A percentile compares a stretch with the other conserved stretches of the same genome.
Conservation (phyloP, 2,797 vertebrate genomes). For the Ctenochaetus hawaiiensis region DNA sequence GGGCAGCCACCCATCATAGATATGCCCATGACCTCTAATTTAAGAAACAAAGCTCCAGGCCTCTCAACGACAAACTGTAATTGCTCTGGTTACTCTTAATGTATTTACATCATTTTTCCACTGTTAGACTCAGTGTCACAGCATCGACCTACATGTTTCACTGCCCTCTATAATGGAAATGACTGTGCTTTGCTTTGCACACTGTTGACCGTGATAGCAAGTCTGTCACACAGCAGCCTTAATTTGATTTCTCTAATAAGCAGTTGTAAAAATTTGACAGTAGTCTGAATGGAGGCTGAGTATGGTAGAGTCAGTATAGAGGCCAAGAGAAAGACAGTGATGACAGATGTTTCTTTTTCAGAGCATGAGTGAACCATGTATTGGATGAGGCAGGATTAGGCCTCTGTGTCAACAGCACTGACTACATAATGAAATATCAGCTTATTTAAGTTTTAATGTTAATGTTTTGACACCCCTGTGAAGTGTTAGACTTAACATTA, state of each 20-base stretch:
- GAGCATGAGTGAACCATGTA: too few relatives aligned
- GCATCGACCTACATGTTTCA: constrained; percentile 9
- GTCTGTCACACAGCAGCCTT: constrained; percentile 5
- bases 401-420: too few relatives aligned
- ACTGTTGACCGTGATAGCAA: not conserved
- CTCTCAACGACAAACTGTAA: constrained; percentile 38
- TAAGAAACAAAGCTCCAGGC: constrained; percentile 56
- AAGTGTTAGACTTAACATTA: too few relatives aligned
- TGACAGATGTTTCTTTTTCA: too few relatives aligned
- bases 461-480: too few relatives aligned
- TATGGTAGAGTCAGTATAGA: constrained; percentile 23
- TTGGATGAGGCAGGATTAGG: too few relatives aligned
- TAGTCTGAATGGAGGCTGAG: constrained; percentile 12
- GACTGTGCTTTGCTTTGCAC: constrained; percentile 19
- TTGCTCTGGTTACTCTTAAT: constrained; percentile 30
- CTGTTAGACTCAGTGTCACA: constrained; percentile 4
- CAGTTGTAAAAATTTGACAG: too few relatives aligned
- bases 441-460: too few relatives aligned
- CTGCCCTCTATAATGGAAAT: constrained; percentile 8
- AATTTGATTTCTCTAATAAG: not conserved
- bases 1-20: constrained; percentile 39
- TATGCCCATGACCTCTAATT: constrained; percentile 52
- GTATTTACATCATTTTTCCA: constrained; percentile 21
- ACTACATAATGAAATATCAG: too few relatives aligned
- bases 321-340: constrained; percentile 15